These are phyloP conservation scores for Drosophila buzzatii DNA, from an alignment of 2,888 invertebrate species.

Conservation along the genomic window DNA sequence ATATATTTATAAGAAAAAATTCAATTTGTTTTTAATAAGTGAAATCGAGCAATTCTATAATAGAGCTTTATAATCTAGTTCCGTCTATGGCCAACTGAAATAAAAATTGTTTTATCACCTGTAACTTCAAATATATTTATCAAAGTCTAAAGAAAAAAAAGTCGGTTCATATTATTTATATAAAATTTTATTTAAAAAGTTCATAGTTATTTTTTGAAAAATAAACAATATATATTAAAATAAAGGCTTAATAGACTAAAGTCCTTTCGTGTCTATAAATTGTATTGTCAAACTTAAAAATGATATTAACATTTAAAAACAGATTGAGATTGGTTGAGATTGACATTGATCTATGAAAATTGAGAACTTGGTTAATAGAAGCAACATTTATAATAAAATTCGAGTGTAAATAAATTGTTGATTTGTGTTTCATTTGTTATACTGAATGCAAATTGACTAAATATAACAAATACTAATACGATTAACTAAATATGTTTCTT, in stretches of 20 bases:
- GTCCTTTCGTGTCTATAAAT: slow-evolving; percentile 3
- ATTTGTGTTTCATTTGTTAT: slow-evolving; percentile 8
- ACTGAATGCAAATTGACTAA: slow-evolving; percentile 19
- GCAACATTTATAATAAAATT: slow-evolving; percentile 49
- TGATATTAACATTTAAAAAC: slow-evolving; percentile 30
- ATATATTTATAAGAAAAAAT: background rate
- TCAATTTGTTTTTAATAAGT: background rate
- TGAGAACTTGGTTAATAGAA: slow-evolving; percentile 18
- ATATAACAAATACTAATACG: slow-evolving; percentile 12
- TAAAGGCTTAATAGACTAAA: slow-evolving; percentile 15
- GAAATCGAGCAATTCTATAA: background rate
- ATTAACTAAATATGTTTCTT: slow-evolving; percentile 24
- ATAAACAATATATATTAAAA: slow-evolving; percentile 4
- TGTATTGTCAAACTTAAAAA: slow-evolving; percentile 42
- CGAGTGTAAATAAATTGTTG: slow-evolving; percentile 39
- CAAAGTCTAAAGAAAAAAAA: too few species aligned
- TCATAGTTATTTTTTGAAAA: background rate
- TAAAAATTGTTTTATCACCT: background rate
- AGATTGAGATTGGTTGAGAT: slow-evolving; percentile 30
- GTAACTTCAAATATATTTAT: too few species aligned
- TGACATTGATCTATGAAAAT: slow-evolving; percentile 25
- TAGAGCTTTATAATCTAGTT: background rate
- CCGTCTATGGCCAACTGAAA: background rate
- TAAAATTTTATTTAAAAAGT: background rate
- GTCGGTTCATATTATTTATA: background rate